These are phyloP conservation scores for Arvicanthis niloticus DNA, from an alignment of 2,113 vertebrate species.

Conservation along the genomic window DNA sequence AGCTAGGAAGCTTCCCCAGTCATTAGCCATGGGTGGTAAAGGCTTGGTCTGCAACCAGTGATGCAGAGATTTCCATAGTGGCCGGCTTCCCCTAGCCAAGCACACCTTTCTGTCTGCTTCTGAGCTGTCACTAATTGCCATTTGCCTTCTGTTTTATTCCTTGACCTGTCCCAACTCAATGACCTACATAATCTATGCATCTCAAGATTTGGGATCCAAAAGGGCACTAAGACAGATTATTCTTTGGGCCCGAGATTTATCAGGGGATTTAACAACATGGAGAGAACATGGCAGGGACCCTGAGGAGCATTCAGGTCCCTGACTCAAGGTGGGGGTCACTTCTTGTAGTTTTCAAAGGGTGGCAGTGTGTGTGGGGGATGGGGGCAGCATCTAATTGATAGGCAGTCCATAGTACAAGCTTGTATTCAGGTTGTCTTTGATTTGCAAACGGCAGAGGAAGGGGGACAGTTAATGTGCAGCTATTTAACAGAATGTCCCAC, in stretches of 20 bases:
- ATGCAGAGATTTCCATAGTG: neutral
- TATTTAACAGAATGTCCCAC: neutral
- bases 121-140: neutral
- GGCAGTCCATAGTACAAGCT: accelerated
- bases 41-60: neutral
- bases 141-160: neutral
- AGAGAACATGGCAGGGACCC: too few species aligned
- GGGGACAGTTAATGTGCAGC: neutral
- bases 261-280: neutral
- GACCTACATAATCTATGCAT: neutral
- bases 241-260: neutral
- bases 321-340: neutral
- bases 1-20: neutral
- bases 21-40: neutral
- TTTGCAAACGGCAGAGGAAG: neutral
- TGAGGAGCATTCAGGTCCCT: too few species aligned
- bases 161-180: neutral
- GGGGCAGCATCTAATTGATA: neutral
- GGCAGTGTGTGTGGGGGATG: neutral
- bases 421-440: neutral
- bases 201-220: neutral
- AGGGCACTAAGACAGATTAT: too few species aligned
- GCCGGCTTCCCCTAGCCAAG: neutral
- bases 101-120: neutral
- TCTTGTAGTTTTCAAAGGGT: neutral